phyloP scores from a whole-genome alignment of 2,888 invertebrate species.

The Drosophila neotestacea region DNA sequence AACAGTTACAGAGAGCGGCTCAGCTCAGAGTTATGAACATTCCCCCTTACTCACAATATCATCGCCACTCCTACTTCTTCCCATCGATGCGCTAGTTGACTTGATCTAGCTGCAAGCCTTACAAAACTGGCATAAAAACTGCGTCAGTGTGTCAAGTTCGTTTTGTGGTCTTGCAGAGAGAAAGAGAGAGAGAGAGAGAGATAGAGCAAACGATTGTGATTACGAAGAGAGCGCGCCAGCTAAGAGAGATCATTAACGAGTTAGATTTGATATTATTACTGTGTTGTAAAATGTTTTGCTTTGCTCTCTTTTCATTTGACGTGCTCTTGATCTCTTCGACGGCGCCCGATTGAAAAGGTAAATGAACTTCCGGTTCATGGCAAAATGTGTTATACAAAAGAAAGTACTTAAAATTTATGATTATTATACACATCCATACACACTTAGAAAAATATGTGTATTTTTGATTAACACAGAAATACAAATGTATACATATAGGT shows the following conservation, averaged over 20 bases:
- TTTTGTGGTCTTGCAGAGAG: slow-evolving; percentile 50
- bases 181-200: neutral
- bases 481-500: no score
- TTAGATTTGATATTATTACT: slow-evolving; percentile 6
- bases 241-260: slow-evolving; percentile 39
- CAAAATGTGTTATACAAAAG: slow-evolving; percentile 37
- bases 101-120: slow-evolving; percentile 35
- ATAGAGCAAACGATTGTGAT: neutral
- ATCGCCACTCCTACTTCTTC: neutral
- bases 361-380: slow-evolving; percentile 81
- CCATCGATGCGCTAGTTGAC: neutral
- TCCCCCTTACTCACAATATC: neutral
- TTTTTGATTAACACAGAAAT: slow-evolving; percentile 2
- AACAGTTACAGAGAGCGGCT: slow-evolving; percentile 63
- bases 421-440: slow-evolving; percentile 16
- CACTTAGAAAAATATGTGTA: neutral
- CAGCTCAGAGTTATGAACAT: slow-evolving; percentile 24
- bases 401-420: slow-evolving; percentile 25
- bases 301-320: slow-evolving; percentile 22
- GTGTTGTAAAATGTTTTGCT: slow-evolving; percentile 2
- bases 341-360: slow-evolving; percentile 67
- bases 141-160: slow-evolving; percentile 84
- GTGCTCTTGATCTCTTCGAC: slow-evolving; percentile 44
- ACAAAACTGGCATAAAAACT: slow-evolving; percentile 62
- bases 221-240: slow-evolving; percentile 18